Evolutionary conservation across 2,113 vertebrate genomes (phyloP).

Genomic region (Himantopus leucocephalus): DNA sequence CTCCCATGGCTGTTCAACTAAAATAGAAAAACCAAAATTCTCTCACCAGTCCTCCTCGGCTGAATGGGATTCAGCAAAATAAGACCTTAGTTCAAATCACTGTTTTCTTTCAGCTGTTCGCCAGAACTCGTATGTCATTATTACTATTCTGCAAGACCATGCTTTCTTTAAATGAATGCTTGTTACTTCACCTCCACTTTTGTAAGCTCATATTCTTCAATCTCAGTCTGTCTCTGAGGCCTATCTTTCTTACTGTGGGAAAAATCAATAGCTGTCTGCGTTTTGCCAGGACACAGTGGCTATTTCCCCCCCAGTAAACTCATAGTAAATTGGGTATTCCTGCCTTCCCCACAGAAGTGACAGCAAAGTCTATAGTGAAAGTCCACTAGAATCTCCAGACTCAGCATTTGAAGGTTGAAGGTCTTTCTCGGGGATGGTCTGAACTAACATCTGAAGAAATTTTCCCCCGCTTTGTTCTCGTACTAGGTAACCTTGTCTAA

Average conservation of each 20-base stretch:
- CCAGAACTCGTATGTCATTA: background rate
- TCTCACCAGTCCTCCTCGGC: background rate
- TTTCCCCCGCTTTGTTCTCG: background rate
- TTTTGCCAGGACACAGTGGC: background rate
- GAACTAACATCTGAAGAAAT: background rate
- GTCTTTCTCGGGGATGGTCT: background rate
- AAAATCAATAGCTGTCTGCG: background rate
- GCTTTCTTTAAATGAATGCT: background rate
- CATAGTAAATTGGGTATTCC: background rate
- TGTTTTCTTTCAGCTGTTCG: background rate
- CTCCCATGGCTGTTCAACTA: background rate
- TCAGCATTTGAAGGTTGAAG: background rate
- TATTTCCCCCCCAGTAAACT: background rate
- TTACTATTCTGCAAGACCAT: background rate
- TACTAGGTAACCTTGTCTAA: background rate
- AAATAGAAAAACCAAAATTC: background rate
- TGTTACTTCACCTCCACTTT: background rate
- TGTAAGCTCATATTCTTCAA: background rate
- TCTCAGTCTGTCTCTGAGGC: background rate
- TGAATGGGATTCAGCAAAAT: background rate
- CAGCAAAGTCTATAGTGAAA: background rate
- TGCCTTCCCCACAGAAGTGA: background rate
- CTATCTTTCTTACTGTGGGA: background rate
- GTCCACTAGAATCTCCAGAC: background rate
- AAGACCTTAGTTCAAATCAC: background rate